phyloP scores from a whole-genome alignment of 1,140 invertebrate species.

The Psix sp. region DNA sequence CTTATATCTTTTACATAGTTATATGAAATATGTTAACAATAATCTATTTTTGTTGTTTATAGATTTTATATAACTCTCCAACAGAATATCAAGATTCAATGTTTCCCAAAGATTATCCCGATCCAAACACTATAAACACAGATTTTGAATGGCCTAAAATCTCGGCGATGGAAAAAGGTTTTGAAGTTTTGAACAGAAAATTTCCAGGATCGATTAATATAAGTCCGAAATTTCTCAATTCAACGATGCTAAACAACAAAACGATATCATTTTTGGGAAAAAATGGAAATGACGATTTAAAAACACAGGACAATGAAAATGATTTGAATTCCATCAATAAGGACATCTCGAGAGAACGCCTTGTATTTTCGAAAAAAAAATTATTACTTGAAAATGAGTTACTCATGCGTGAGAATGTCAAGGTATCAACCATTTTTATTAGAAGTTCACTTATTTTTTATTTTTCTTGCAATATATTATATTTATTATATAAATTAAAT shows the following conservation, averaged over 20 bases:
- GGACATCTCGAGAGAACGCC: constrained; percentile 59
- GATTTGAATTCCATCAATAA: constrained; percentile 33
- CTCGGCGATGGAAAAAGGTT: constrained; percentile 71
- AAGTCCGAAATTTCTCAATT: constrained; percentile 18
- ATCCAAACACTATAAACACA: constrained; percentile 12
- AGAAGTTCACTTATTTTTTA: background rate
- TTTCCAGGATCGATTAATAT: constrained; percentile 48
- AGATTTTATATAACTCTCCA: constrained; percentile 1
- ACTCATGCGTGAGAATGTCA: constrained; percentile 68
- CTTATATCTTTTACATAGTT: too few species aligned
- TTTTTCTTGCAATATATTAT: background rate
- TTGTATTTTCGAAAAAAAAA: constrained; percentile 70
- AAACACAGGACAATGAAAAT: constrained; percentile 17
- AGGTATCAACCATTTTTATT: constrained; percentile 38
- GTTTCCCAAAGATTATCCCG: background rate
- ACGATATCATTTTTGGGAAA: constrained; percentile 9
- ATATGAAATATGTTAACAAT: too few species aligned
- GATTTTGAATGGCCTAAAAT: constrained; percentile 72
- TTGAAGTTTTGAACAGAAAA: constrained; percentile 55
- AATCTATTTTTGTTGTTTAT: constrained; percentile 3
- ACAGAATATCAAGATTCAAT: background rate
- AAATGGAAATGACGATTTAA: constrained; percentile 48
- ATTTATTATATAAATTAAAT: constrained; percentile 15
- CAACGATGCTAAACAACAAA: background rate
- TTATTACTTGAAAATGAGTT: constrained; percentile 69